A percentile compares a stretch with the other conserved stretches of the same genome.
Conservation (phyloP, 1,140 invertebrate genomes). For the Galleria mellonella region DNA sequence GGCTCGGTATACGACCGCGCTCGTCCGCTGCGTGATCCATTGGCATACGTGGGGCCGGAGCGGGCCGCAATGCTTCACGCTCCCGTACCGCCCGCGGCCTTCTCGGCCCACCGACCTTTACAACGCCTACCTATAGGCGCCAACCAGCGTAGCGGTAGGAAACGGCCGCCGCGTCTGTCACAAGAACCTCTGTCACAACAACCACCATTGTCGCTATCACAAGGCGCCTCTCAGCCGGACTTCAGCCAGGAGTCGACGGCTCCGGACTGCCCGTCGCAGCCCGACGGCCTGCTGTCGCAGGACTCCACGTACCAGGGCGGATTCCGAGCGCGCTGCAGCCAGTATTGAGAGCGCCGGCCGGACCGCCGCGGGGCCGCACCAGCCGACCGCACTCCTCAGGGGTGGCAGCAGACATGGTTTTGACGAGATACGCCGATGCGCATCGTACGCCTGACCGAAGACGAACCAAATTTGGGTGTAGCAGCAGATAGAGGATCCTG, state of each 20-base stretch:
- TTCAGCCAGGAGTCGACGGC: constrained; percentile 91
- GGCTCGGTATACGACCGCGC: constrained; percentile 78
- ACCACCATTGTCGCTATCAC: constrained; percentile 80
- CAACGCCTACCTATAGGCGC: constrained; percentile 19
- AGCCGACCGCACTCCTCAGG: constrained; percentile 18
- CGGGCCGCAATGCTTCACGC: constrained; percentile 84
- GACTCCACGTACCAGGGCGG: constrained; percentile 93
- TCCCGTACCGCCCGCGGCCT: constrained; percentile 90
- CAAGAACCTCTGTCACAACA: constrained; percentile 79
- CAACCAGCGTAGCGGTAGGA: constrained; percentile 6
- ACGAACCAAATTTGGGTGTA: not conserved
- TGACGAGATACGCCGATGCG: constrained; percentile 18
- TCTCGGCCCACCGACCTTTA: constrained; percentile 67
- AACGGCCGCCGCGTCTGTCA: constrained; percentile 46
- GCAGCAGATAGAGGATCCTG: not conserved
- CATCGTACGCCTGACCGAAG: constrained; percentile 1
- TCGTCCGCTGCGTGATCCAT: constrained; percentile 82
- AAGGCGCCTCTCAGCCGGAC: constrained; percentile 87
- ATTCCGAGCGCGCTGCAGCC: constrained; percentile 77
- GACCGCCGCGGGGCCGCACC: constrained; percentile 27
- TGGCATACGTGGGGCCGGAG: constrained; percentile 93
- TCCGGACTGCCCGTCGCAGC: constrained; percentile 94
- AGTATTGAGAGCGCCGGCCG: constrained; percentile 76
- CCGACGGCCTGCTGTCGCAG: constrained; percentile 95
- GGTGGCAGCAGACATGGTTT: constrained; percentile 23